A percentile compares a stretch with the other conserved stretches of the same genome.
These are phyloP conservation scores for Bambusicola thoracicus DNA, from an alignment of 2,113 vertebrate species.

Conservation along the genomic window DNA sequence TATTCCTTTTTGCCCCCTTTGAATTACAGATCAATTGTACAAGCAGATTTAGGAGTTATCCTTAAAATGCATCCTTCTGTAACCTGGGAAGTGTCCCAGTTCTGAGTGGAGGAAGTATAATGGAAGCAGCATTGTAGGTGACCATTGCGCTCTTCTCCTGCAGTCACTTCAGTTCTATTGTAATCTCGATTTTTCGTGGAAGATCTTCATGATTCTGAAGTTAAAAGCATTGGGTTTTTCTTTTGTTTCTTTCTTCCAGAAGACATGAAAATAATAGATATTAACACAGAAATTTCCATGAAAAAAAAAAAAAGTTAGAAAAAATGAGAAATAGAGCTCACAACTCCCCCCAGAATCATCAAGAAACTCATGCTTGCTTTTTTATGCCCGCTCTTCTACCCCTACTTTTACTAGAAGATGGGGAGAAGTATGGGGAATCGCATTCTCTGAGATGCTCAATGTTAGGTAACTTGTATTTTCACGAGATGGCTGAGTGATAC, in stretches of 20 bases:
- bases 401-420: not conserved
- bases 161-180: rapidly evolving
- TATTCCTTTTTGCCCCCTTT: not conserved
- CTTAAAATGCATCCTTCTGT: not conserved
- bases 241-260: not conserved
- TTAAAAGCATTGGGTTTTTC: not conserved
- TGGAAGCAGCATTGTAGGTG: not conserved
- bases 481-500: not conserved
- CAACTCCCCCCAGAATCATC: not conserved
- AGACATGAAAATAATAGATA: not conserved
- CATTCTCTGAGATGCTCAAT: not conserved
- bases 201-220: not conserved
- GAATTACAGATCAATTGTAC: not conserved
- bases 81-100: not conserved
- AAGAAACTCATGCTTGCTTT: not conserved
- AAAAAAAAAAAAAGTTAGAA: not conserved
- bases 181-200: not conserved
- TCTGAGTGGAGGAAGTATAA: not conserved
- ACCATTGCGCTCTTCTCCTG: not conserved
- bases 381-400: not conserved
- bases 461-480: constrained; percentile 14
- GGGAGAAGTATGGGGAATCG: not conserved
- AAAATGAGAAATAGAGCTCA: not conserved
- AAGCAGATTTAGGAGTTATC: not conserved
- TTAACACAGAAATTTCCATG: not conserved